Evolutionary conservation across 2,888 invertebrate genomes (phyloP).

Genomic region (Sthenelais limicola): DNA sequence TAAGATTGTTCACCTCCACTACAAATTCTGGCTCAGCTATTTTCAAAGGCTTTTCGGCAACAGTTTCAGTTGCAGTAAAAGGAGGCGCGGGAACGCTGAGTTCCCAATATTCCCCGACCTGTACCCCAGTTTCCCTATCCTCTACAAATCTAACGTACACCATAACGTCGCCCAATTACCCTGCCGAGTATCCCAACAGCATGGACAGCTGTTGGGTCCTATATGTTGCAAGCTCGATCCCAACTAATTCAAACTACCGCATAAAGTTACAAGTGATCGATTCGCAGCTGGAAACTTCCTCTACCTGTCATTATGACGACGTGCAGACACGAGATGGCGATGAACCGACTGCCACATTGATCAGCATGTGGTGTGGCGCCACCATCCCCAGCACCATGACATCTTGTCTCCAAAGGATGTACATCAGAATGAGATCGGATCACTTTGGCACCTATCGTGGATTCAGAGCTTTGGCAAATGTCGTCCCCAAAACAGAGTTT

Average conservation of each 20-base stretch:
- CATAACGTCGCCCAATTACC: conserved; percentile 1
- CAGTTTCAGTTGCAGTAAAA: background rate
- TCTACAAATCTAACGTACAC: conserved; percentile 12
- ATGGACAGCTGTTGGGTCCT: conserved; percentile 20
- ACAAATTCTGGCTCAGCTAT: background rate
- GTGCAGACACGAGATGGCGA: conserved; percentile 20
- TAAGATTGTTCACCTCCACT: background rate
- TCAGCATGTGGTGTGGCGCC: conserved; percentile 21
- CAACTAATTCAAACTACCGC: background rate
- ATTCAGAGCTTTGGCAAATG: conserved; percentile 1
- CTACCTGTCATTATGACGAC: conserved; percentile 16
- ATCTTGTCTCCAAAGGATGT: conserved; percentile 9
- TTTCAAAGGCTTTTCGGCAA: background rate
- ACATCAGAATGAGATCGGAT: conserved; percentile 11
- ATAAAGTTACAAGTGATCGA: conserved; percentile 4
- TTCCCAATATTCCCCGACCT: background rate
- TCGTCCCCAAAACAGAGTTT: background rate
- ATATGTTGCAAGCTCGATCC: background rate
- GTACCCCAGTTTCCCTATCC: conserved; percentile 4
- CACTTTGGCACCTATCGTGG: conserved; percentile 18
- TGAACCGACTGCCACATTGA: background rate
- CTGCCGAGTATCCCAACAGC: conserved; percentile 4
- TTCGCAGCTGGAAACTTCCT: background rate
- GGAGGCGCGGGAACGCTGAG: conserved; percentile 1
- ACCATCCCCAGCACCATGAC: background rate